Conservation (phyloP, 1,140 invertebrate genomes). For the Zaprionus capensis region DNA sequence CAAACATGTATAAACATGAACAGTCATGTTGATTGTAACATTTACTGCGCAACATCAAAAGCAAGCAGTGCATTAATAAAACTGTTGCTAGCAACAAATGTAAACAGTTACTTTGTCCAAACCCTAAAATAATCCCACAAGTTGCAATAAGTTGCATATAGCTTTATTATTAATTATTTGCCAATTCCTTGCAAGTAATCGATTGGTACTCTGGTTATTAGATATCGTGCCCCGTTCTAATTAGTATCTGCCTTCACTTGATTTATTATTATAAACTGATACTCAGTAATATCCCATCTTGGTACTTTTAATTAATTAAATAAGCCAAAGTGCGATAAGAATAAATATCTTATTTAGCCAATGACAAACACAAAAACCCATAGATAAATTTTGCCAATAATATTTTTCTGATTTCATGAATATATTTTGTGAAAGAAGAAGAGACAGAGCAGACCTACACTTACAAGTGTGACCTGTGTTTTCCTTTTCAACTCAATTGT, state of each 20-base stretch:
- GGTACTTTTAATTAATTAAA: slow-evolving; percentile 73
- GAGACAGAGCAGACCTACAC: slow-evolving; percentile 45
- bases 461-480: slow-evolving; percentile 59
- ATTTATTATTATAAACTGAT: slow-evolving; percentile 45
- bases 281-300: slow-evolving; percentile 25
- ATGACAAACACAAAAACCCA: slow-evolving; percentile 44
- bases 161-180: no score
- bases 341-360: background rate
- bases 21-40: no score
- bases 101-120: no score
- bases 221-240: background rate
- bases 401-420: slow-evolving; percentile 57
- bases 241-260: slow-evolving; percentile 32
- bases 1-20: no score
- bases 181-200: no score
- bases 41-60: no score
- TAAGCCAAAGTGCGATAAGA: slow-evolving; percentile 16
- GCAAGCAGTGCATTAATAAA: no score
- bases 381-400: slow-evolving; percentile 55
- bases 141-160: slow-evolving; percentile 5
- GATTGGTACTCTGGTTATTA: slow-evolving; percentile 20
- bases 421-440: slow-evolving; percentile 53
- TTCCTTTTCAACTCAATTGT: slow-evolving; percentile 22
- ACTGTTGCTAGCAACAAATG: no score
- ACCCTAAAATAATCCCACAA: background rate